These are phyloP conservation scores for Acipenser oxyrinchus DNA, from an alignment of 2,797 vertebrate genomes.

Conservation along the genomic window DNA sequence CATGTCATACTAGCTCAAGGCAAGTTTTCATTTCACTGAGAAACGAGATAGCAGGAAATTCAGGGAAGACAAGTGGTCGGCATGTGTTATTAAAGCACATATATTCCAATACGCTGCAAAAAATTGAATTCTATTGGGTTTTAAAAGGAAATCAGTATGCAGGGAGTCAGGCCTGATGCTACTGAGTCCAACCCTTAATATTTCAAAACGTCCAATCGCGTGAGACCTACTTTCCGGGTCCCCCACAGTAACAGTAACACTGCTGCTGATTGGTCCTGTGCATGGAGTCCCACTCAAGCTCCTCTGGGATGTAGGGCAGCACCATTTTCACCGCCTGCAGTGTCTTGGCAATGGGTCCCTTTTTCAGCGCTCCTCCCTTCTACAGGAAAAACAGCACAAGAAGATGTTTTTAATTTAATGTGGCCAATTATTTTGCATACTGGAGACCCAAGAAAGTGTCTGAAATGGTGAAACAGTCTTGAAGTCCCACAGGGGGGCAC, in stretches of 20 bases:
- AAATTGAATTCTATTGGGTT: no score
- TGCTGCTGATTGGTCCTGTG: conserved; percentile 95
- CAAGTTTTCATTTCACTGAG: neutral
- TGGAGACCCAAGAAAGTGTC: no score
- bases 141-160: no score
- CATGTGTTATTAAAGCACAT: neutral
- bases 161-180: no score
- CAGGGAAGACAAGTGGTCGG: neutral
- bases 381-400: conserved; percentile 34
- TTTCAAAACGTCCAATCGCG: no score
- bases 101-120: neutral
- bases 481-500: no score
- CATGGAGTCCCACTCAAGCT: conserved; percentile 87
- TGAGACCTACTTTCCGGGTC: conserved; percentile 82
- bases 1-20: neutral
- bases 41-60: neutral
- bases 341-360: conserved; percentile 78
- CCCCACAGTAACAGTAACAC: conserved; percentile 93
- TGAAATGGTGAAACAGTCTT: no score
- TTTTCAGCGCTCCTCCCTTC: conserved; percentile 92
- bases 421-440: no score
- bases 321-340: conserved; percentile 88
- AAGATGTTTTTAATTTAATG: neutral
- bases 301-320: conserved; percentile 71
- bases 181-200: no score